Evolutionary conservation across 2,113 vertebrate genomes (phyloP).

Genomic region (Colius striatus): DNA sequence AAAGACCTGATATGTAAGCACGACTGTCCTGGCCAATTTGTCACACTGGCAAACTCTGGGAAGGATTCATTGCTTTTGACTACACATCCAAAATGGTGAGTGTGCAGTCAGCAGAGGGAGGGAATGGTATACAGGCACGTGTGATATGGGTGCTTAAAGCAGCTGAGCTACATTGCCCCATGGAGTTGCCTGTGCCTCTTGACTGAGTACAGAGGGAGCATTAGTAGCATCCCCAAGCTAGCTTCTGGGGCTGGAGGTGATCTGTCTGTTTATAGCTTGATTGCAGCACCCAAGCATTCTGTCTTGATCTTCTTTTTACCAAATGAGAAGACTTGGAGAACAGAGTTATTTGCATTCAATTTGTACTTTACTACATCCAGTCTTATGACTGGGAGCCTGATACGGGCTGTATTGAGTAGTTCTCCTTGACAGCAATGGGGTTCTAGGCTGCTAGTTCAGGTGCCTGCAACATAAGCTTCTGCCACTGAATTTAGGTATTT

Average conservation of each 20-base stretch:
- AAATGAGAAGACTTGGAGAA: not conserved
- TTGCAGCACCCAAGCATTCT: not conserved
- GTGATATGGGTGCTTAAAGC: no score
- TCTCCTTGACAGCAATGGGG: not conserved
- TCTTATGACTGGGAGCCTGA: not conserved
- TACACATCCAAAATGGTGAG: not conserved
- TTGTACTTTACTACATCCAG: not conserved
- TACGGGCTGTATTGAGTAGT: no score
- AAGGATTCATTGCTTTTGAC: not conserved
- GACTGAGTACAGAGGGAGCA: not conserved
- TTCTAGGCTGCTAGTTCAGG: not conserved
- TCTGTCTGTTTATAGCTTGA: not conserved
- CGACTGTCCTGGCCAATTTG: not conserved
- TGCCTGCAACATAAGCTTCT: not conserved
- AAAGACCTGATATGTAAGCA: not conserved
- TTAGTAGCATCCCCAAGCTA: not conserved
- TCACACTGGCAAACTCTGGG: not conserved
- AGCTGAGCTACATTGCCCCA: not conserved
- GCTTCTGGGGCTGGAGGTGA: not conserved
- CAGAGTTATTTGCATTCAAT: not conserved
- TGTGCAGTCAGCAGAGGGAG: not conserved
- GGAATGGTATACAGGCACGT: fast-evolving
- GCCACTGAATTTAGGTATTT: not conserved
- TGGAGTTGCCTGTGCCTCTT: not conserved
- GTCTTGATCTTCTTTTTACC: not conserved